Evolutionary conservation across 2,797 vertebrate genomes (phyloP).

Genomic region (Oreonectes daqikongensis): DNA sequence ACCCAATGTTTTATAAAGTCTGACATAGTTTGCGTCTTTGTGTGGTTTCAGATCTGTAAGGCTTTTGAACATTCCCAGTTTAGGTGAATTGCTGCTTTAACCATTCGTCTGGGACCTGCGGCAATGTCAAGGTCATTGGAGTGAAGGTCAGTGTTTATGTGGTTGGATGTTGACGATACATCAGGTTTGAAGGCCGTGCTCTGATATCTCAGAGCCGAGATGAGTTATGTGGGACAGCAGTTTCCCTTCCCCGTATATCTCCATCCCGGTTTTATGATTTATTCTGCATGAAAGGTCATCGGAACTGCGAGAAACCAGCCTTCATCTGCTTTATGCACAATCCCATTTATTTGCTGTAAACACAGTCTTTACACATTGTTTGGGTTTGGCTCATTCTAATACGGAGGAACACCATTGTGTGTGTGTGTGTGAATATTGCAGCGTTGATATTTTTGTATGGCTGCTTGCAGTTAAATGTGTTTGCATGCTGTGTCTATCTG

Average conservation of each 20-base stretch:
- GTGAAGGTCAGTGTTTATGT: constrained; percentile 3
- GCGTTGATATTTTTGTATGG: background rate
- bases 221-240: constrained; percentile 14
- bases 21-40: too few relatives aligned
- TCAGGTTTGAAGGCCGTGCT: constrained; percentile 1
- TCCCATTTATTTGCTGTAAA: background rate
- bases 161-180: background rate
- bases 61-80: background rate
- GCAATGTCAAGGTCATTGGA: constrained; percentile 4
- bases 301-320: background rate
- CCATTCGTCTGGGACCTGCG: background rate
- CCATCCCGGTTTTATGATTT: constrained; percentile 12
- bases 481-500: background rate
- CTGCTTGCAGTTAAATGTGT: constrained; percentile 53
- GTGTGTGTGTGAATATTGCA: background rate
- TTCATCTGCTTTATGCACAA: background rate
- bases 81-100: background rate
- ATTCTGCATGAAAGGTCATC: constrained; percentile 31
- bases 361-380: background rate
- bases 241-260: background rate
- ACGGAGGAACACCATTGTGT: background rate
- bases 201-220: background rate
- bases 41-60: too few relatives aligned
- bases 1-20: too few relatives aligned
- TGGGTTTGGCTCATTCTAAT: background rate